Conservation (phyloP, 2,797 vertebrate species). For the Salarias fasciatus region DNA sequence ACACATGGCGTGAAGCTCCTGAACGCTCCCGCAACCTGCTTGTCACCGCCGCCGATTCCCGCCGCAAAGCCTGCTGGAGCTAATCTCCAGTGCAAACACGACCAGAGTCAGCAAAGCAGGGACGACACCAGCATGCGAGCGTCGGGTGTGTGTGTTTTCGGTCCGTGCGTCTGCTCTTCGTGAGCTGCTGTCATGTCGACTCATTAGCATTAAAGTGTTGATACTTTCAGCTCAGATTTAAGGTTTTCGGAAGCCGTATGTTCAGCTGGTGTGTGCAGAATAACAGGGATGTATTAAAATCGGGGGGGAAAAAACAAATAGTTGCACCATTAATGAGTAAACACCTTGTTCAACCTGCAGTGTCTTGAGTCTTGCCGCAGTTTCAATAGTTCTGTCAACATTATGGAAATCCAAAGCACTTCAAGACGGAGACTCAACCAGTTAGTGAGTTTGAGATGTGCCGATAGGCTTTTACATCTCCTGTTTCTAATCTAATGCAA, state of each 20-base stretch:
- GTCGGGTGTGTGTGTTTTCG: too few relatives aligned
- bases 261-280: too few relatives aligned
- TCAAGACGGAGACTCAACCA: too few relatives aligned
- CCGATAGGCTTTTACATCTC: too few relatives aligned
- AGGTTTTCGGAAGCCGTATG: too few relatives aligned
- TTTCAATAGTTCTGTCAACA: background rate
- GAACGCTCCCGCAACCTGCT: slow-evolving; percentile 14
- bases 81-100: slow-evolving; percentile 51
- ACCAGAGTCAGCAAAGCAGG: slow-evolving; percentile 32
- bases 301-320: too few relatives aligned
- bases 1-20: background rate
- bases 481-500: too few relatives aligned
- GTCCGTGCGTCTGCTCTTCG: background rate
- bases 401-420: too few relatives aligned
- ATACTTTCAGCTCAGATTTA: background rate
- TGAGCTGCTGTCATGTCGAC: background rate
- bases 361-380: background rate
- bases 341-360: background rate
- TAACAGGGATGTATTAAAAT: too few relatives aligned
- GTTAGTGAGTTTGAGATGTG: too few relatives aligned
- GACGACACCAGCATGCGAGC: background rate
- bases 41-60: too few relatives aligned
- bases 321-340: background rate
- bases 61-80: slow-evolving; percentile 2
- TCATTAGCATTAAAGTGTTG: background rate